Evolutionary conservation across 2,797 vertebrate species (phyloP).

Genomic region (Synanceia verrucosa): DNA sequence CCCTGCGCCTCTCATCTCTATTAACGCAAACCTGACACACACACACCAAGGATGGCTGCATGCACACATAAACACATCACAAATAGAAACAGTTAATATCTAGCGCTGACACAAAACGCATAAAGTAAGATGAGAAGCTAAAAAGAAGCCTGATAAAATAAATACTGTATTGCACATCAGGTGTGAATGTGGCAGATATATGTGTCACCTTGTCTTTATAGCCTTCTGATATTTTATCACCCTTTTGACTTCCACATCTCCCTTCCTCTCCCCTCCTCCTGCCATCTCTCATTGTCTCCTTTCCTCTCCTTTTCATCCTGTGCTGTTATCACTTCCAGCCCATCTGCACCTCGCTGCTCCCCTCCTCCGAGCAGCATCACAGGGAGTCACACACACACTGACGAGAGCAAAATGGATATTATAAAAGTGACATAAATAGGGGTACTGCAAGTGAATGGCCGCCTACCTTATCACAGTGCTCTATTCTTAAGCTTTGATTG

Average conservation of each 20-base stretch:
- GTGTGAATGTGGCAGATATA: slow-evolving; percentile 38
- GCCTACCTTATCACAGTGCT: slow-evolving; percentile 29
- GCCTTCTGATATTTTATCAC: slow-evolving; percentile 66
- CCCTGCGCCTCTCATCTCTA: slow-evolving; percentile 82
- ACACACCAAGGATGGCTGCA: slow-evolving; percentile 18
- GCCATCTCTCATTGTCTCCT: slow-evolving; percentile 66
- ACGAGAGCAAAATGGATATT: slow-evolving; percentile 52
- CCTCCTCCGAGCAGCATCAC: slow-evolving; percentile 37
- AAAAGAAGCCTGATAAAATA: slow-evolving; percentile 38
- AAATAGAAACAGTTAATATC: slow-evolving; percentile 45
- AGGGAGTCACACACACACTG: slow-evolving; percentile 35
- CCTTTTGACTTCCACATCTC: slow-evolving; percentile 61
- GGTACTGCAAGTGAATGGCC: slow-evolving; percentile 31
- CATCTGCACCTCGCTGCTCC: slow-evolving; percentile 69
- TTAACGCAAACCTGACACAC: slow-evolving; percentile 77
- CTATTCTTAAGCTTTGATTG: slow-evolving; percentile 42
- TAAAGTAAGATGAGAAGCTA: slow-evolving; percentile 42
- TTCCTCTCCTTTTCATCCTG: slow-evolving; percentile 65
- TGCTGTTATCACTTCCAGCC: slow-evolving; percentile 72
- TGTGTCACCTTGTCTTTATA: slow-evolving; percentile 48
- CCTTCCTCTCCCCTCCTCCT: slow-evolving; percentile 45
- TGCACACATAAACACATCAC: slow-evolving; percentile 6
- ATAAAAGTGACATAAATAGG: slow-evolving; percentile 62
- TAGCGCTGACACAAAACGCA: slow-evolving; percentile 18
- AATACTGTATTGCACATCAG: slow-evolving; percentile 11